Percentiles rank a stretch among this genome's conserved stretches.
These are phyloP conservation scores for Bubalus kerabau DNA, from an alignment of 2,113 vertebrate species.

Conservation along the genomic window DNA sequence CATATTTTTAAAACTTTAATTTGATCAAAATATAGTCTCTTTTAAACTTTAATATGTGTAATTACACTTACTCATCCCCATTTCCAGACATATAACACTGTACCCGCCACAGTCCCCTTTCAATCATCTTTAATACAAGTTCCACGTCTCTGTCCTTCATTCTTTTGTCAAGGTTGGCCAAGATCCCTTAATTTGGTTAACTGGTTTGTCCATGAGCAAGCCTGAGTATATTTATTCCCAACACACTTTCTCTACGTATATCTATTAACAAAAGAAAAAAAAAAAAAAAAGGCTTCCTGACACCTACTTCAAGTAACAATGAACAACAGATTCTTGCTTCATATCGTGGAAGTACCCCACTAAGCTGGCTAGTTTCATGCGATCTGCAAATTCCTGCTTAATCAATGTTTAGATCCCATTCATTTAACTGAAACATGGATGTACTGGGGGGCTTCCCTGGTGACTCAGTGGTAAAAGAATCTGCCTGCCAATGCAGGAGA, in stretches of 20 bases:
- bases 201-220: neutral
- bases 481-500: neutral
- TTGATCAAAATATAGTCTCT: neutral
- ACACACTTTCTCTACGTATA: neutral
- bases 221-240: neutral
- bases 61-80: neutral
- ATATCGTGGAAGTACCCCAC: neutral
- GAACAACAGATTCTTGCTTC: neutral
- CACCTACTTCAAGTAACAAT: neutral
- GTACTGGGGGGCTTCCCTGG: neutral
- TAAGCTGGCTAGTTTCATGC: neutral
- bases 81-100: neutral
- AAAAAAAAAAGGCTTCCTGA: neutral
- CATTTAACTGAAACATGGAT: slow-evolving; percentile 8
- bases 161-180: neutral
- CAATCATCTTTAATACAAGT: neutral
- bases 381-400: neutral
- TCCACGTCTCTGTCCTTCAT: neutral
- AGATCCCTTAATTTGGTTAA: neutral
- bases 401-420: neutral
- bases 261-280: neutral
- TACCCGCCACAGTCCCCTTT: neutral
- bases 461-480: neutral
- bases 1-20: neutral
- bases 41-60: neutral